Evolutionary conservation across 2,113 vertebrate species (phyloP), one percentile per base, ranked within the genome.

Genomic region (Salvelinus sp.): DNA sequence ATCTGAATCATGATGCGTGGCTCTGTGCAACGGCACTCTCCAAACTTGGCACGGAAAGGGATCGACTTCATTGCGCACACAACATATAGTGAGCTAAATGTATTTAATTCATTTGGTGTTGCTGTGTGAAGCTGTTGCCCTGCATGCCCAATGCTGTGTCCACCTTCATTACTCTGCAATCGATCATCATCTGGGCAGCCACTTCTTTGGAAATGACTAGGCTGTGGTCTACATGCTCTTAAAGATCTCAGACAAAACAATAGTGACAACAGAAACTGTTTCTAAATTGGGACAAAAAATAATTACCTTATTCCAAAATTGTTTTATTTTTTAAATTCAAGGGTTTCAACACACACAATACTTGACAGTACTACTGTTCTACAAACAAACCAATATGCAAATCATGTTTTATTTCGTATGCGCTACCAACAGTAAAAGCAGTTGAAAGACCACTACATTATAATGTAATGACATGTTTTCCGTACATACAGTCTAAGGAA

Each of bases 1-100:
- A 83, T 81, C 79, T 77, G 89, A 86, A 81, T 89, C 76, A 83
- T 83, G 82, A 88, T 84, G 88, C 83, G 79, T 83, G 73, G 72
- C 76, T 68, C 82, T 85, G 75, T 78, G 81, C 82, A 88, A 86
- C 77, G 72, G 70, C 78, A 65, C 80, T 90, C 77, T 85, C 58
- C 58, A 70, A 85, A 82, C 79, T 82, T 88, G 85, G 83, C 87
- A 80, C 62, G 30, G 68, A 33, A 58, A n/a, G 54, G 69, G 72
- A 76, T 85, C 72, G 77, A 84, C 77, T 87, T 84, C 82, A 82
- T 84, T 82, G 85, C 89, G 83, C 85, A 77, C 70, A 81, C 76
- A 79, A 72, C 85, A 89, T 82, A 86, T 87, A 88, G 76, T 76
- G 72, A 76, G 50, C 62, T 82, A 79, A 81, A 86, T 82, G 77